Base-by-base conservation (phyloP, 2,888 invertebrate species). In the Cantharis rufa region DNA sequence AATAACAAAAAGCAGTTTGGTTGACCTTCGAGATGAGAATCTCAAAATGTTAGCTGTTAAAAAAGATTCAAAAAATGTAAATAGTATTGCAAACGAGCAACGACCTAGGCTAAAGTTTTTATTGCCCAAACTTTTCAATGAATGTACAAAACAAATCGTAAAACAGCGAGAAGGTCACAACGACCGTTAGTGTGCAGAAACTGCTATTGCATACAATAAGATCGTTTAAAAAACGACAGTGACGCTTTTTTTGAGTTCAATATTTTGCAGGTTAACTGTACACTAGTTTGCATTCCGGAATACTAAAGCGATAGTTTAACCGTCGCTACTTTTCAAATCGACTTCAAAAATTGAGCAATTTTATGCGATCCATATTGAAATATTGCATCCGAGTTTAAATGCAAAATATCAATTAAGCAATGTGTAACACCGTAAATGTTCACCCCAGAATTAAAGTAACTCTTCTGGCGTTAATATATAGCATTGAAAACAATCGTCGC, bases 401-500 rank as follows among this genome's bases (percentile, higher is more conserved):
- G 78, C 78, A 81, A 80, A 81, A 81, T 82, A 79, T 78, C 82
- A 83, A 83, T 83, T 81, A 82, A 79, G 71, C 78, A 73, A 72
- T 64, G 72, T 72, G 72, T 72, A 77, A 76, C 74, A 75, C 77
- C 73, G 81, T 78, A 81, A 80, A 81, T 81, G 80, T 81, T 82
- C 82, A 82, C 81, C 81, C 81, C 80, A 78, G 84, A 86, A 86
- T 86, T 86, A 85, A 86, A 86, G 86, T 85, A 85, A 86, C 86
- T 86, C 85, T 84, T 85, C 84, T 83, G 82, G 83, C 74, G 85
- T 85, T 84, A 85, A 86, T 84, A 86, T 86, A 86, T 85, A 82
- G 85, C 85, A 80, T 81, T 83, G 82, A 86, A 86, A 88, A 87
- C 88, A 88, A 88, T 88, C 87, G 87, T 84, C 86, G 83, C 84